Conservation (phyloP, 2,797 vertebrate species). For the Melanotaenia parkinsoni region DNA sequence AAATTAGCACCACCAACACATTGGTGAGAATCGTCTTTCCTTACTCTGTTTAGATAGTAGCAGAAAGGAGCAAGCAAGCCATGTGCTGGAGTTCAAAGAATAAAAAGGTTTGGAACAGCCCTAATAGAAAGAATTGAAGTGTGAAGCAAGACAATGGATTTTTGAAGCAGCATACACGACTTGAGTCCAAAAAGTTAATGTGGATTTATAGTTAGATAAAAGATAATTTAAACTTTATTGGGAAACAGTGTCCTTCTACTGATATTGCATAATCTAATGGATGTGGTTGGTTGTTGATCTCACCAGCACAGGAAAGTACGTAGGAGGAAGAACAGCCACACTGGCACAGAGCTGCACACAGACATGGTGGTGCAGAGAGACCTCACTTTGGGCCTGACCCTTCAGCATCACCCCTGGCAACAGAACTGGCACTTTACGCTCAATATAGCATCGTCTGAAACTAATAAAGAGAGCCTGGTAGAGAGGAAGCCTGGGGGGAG, state of each 20-base stretch:
- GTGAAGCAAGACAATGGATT: too few relatives aligned
- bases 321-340: constrained; percentile 84
- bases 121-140: too few relatives aligned
- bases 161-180: too few relatives aligned
- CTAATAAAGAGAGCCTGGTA: constrained; percentile 86
- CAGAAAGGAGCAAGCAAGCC: too few relatives aligned
- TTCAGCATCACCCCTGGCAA: constrained; percentile 83
- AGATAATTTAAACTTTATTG: too few relatives aligned
- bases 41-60: too few relatives aligned
- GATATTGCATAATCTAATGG: neutral
- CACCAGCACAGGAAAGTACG: constrained; percentile 87
- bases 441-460: constrained; percentile 86
- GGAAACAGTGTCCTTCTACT: neutral
- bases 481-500: constrained; percentile 83
- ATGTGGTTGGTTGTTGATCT: constrained; percentile 54
- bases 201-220: too few relatives aligned
- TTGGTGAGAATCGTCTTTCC: too few relatives aligned
- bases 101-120: too few relatives aligned
- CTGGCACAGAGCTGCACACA: constrained; percentile 90
- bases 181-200: too few relatives aligned
- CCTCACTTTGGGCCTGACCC: constrained; percentile 82
- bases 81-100: too few relatives aligned
- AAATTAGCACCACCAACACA: too few relatives aligned
- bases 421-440: constrained; percentile 86
- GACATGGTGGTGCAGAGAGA: constrained; percentile 89